Percentiles rank a stretch among this genome's conserved stretches.
phyloP scores from a whole-genome alignment of 92 coral and sea anemone species.

The Zoanthus solanderi region DNA sequence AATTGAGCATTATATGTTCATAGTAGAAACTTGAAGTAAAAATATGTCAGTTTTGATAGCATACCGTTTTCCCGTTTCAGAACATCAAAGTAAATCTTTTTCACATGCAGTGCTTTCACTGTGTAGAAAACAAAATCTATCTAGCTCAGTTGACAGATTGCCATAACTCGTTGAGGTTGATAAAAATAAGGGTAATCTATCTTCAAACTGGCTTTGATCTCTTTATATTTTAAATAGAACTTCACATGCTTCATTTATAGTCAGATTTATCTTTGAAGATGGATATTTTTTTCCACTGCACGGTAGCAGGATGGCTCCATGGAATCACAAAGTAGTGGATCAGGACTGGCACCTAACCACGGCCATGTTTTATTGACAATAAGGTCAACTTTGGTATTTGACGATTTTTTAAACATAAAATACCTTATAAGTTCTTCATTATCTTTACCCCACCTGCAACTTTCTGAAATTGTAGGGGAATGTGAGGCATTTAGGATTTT shows the following conservation, averaged over 20 bases:
- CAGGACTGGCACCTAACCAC: constrained; percentile 24
- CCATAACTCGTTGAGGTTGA: constrained; percentile 48
- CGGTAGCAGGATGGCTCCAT: constrained; percentile 21
- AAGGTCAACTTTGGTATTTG: constrained; percentile 24
- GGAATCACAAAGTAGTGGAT: constrained; percentile 28
- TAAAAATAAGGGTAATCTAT: constrained; percentile 35
- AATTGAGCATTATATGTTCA: neutral
- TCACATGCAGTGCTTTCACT: constrained; percentile 30
- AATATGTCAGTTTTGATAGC: neutral
- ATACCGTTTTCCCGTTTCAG: neutral
- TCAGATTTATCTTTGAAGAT: constrained; percentile 48
- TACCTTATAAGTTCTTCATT: constrained; percentile 26
- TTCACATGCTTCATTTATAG: constrained; percentile 45
- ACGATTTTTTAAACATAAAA: constrained; percentile 11
- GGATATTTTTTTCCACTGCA: constrained; percentile 50
- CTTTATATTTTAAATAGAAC: constrained; percentile 5
- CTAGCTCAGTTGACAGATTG: constrained; percentile 45
- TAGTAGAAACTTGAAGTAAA: neutral
- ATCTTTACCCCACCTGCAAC: constrained; percentile 20
- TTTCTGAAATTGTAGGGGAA: constrained; percentile 10
- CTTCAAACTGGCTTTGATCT: constrained; percentile 32
- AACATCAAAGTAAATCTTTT: constrained; percentile 37
- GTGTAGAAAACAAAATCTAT: constrained; percentile 49
- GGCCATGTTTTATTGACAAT: constrained; percentile 18
- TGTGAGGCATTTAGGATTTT: constrained; percentile 33